phyloP scores from a whole-genome alignment of 2,888 invertebrate species.

The Beris morrisii region DNA sequence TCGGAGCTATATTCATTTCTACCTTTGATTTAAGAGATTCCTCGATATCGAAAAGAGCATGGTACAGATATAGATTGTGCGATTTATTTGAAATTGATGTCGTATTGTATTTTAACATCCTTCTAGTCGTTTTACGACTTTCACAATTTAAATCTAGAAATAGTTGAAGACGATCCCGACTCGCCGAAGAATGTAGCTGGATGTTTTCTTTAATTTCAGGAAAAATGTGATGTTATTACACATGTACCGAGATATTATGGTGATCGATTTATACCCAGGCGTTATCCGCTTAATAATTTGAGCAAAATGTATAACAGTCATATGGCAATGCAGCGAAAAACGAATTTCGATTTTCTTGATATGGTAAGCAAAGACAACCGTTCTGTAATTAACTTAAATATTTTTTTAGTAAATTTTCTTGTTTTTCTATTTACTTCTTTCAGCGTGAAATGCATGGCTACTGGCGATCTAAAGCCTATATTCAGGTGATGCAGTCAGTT shows the following conservation, averaged over 20 bases:
- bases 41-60: too few relatives aligned
- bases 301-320: not conserved
- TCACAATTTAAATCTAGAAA: too few relatives aligned
- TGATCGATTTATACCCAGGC: constrained; percentile 53
- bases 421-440: not conserved
- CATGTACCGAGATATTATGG: constrained; percentile 41
- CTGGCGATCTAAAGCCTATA: constrained; percentile 46
- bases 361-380: constrained; percentile 40
- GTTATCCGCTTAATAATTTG: constrained; percentile 44
- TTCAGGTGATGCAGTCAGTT: constrained; percentile 41
- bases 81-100: too few relatives aligned
- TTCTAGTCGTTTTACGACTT: too few relatives aligned
- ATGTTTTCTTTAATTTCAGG: not conserved
- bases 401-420: too few relatives aligned
- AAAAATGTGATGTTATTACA: not conserved
- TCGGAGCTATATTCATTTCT: too few relatives aligned
- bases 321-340: not conserved
- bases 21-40: too few relatives aligned
- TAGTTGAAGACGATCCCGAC: too few relatives aligned
- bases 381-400: too few relatives aligned
- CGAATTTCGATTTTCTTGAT: constrained; percentile 44
- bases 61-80: too few relatives aligned
- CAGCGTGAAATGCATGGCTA: constrained; percentile 42
- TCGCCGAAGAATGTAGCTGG: not conserved
- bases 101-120: too few relatives aligned